Evolutionary conservation across 92 coral and sea anemone species (phyloP).

Genomic region (Zoanthus gigantus): DNA sequence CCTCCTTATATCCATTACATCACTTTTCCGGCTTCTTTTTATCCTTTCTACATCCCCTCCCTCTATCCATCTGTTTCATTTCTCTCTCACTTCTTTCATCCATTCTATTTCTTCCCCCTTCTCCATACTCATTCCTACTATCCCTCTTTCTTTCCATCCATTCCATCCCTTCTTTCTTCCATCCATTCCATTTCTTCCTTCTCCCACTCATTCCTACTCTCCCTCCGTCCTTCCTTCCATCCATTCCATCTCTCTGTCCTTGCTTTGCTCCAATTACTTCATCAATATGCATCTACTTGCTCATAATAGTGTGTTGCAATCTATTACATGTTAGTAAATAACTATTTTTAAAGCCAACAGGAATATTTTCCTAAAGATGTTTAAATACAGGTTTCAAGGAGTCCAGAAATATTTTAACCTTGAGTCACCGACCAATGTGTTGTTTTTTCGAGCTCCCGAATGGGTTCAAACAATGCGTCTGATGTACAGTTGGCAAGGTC

Average conservation of each 20-base stretch:
- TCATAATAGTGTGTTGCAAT: not conserved
- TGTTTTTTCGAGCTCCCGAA: constrained; percentile 88
- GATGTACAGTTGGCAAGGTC: constrained; percentile 95
- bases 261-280: not conserved
- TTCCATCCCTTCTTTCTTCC: not conserved
- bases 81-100: not conserved
- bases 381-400: not conserved
- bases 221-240: not conserved
- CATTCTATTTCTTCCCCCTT: not conserved
- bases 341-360: too few relatives aligned
- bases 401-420: constrained; percentile 51
- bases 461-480: constrained; percentile 97
- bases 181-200: not conserved
- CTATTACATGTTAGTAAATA: too few relatives aligned
- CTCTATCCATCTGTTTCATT: not conserved
- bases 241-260: not conserved
- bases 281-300: not conserved
- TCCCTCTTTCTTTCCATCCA: not conserved
- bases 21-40: not conserved
- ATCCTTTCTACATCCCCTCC: not conserved
- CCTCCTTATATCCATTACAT: too few relatives aligned
- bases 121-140: not conserved
- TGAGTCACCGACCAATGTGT: constrained; percentile 78
- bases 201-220: not conserved
- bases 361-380: not conserved